Conservation (phyloP, 2,888 invertebrate genomes). For the Microctonus aethiopoides region DNA sequence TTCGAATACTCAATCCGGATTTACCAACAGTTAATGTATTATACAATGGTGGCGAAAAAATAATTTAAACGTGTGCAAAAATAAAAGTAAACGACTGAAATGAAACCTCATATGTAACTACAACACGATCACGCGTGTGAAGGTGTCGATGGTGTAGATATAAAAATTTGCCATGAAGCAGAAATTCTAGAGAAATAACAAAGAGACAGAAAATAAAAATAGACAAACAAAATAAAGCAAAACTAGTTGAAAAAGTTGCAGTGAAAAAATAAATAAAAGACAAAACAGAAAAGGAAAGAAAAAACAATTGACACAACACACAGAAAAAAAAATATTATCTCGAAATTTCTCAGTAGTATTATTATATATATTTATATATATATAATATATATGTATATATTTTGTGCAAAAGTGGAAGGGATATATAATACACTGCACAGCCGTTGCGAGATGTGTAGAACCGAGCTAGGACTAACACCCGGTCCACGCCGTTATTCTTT, state of each 20-base stretch:
- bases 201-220: conserved; percentile 4
- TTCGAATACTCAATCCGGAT: too few species aligned
- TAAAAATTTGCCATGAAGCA: too few species aligned
- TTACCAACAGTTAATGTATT: too few species aligned
- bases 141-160: not conserved
- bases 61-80: too few species aligned
- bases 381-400: conserved; percentile 6
- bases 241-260: too few species aligned
- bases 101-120: too few species aligned
- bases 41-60: too few species aligned
- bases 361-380: not conserved
- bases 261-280: conserved; percentile 13
- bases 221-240: not conserved
- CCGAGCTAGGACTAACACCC: conserved; percentile 54
- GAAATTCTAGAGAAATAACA: too few species aligned
- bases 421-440: conserved; percentile 41
- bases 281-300: not conserved
- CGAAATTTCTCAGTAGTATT: too few species aligned
- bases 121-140: not conserved
- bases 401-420: conserved; percentile 33
- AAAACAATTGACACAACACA: not conserved
- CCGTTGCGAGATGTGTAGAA: conserved; percentile 47
- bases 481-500: conserved; percentile 57
- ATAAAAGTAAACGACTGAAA: too few species aligned
- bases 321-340: too few species aligned